Percentiles rank a stretch among this genome's conserved stretches.
phyloP scores from a whole-genome alignment of 1,140 invertebrate species.

The Ruditapes philippinarum region DNA sequence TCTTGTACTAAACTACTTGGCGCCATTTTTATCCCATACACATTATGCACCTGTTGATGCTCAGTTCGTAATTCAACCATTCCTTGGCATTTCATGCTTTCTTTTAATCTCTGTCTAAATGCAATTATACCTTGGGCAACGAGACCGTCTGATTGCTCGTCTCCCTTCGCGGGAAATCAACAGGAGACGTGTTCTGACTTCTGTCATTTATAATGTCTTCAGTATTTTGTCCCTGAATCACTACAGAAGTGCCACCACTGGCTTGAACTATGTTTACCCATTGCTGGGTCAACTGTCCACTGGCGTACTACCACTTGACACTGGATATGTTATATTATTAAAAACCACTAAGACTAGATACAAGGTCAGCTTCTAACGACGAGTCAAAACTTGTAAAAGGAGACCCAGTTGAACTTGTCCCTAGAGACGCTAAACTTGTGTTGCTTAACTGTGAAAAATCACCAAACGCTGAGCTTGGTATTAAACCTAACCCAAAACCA shows the following conservation, averaged over 20 bases:
- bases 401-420: conserved; percentile 71
- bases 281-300: neutral
- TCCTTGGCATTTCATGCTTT: conserved; percentile 92
- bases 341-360: conserved; percentile 90
- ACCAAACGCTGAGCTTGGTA: conserved; percentile 81
- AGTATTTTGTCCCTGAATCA: conserved; percentile 21
- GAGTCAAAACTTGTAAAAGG: conserved; percentile 95
- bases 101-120: conserved; percentile 92
- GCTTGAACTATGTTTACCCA: neutral
- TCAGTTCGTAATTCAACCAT: conserved; percentile 93
- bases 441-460: conserved; percentile 77
- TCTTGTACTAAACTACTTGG: conserved; percentile 64
- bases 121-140: conserved; percentile 89
- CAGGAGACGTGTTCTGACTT: conserved; percentile 92
- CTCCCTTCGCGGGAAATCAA: conserved; percentile 95
- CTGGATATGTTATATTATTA: conserved; percentile 8
- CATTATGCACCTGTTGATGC: conserved; percentile 90
- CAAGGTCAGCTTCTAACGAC: conserved; percentile 93
- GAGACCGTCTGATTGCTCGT: conserved; percentile 95
- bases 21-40: conserved; percentile 87
- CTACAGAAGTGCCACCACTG: neutral
- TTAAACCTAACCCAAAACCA: conserved; percentile 75
- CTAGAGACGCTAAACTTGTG: conserved; percentile 73
- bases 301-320: neutral
- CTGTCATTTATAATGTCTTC: conserved; percentile 85